Conservation (phyloP, 2,888 invertebrate genomes). For the Frankliniella intonsa region DNA sequence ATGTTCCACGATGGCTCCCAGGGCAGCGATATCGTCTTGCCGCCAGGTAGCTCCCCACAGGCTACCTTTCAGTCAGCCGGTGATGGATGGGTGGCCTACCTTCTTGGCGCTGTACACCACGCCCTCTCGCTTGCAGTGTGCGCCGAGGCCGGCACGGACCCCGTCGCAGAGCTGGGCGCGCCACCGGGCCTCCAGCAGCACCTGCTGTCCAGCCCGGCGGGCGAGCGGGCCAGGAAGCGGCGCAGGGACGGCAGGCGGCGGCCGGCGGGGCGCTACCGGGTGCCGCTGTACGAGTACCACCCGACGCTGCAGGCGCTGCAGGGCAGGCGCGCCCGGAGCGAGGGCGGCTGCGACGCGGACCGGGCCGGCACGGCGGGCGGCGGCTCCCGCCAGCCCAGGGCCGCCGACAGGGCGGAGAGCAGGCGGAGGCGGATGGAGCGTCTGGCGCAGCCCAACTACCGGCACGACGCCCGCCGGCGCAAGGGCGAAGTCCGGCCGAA, state of each 20-base stretch:
- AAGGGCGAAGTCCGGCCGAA: background rate
- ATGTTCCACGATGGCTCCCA: background rate
- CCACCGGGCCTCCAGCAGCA: background rate
- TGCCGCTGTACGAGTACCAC: background rate
- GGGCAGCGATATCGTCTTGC: background rate
- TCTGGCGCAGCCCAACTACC: background rate
- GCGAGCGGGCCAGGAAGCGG: background rate
- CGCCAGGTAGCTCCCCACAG: background rate
- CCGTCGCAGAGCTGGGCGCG: background rate
- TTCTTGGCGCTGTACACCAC: too few species aligned
- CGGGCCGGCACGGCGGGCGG: background rate
- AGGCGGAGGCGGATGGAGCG: slow-evolving; percentile 1
- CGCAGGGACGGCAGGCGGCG: background rate
- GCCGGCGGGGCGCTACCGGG: background rate
- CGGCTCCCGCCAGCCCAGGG: background rate
- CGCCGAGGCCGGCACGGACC: slow-evolving; percentile 14
- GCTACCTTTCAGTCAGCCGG: background rate
- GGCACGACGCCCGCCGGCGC: background rate
- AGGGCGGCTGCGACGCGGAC: background rate
- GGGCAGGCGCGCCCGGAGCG: slow-evolving; percentile 1
- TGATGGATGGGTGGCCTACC: background rate
- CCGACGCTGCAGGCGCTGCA: slow-evolving; percentile 3
- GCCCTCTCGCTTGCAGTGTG: background rate
- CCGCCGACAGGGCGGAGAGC: background rate
- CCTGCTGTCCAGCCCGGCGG: background rate